Evolutionary conservation across 1,140 invertebrate species (phyloP).

Genomic region (Pseudomyrmex concolor): DNA sequence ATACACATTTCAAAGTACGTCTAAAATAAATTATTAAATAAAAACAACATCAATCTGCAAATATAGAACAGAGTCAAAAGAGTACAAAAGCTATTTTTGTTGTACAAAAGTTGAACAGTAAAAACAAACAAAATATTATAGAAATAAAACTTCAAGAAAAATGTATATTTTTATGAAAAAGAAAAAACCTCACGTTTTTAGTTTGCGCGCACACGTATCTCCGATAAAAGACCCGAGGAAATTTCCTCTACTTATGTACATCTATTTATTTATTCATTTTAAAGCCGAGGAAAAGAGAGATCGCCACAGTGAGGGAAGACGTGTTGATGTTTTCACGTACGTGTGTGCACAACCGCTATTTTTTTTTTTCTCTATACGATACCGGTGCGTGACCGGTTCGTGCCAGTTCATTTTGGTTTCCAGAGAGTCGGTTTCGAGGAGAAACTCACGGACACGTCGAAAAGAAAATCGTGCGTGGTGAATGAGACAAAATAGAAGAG

Average conservation of each 20-base stretch:
- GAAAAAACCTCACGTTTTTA: too few relatives aligned
- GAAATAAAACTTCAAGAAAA: background rate
- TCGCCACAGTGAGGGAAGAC: background rate
- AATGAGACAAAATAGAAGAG: background rate
- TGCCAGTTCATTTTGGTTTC: slow-evolving; percentile 49
- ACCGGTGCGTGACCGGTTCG: slow-evolving; percentile 52
- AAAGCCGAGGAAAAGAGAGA: background rate
- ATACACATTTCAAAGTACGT: background rate
- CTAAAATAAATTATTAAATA: background rate
- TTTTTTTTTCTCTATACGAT: slow-evolving; percentile 48
- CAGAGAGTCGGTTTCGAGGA: slow-evolving; percentile 1
- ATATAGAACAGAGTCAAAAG: too few relatives aligned
- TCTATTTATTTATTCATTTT: slow-evolving; percentile 8
- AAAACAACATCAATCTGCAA: background rate
- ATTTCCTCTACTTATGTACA: background rate
- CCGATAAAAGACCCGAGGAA: background rate
- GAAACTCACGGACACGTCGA: slow-evolving; percentile 1
- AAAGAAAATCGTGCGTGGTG: background rate
- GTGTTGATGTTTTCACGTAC: slow-evolving; percentile 5
- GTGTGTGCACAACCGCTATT: slow-evolving; percentile 36
- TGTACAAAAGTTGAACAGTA: background rate
- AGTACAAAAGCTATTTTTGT: background rate
- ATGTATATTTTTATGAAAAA: background rate
- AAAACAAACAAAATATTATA: background rate
- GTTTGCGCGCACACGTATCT: background rate